Base-by-base conservation (phyloP, 2,888 invertebrate genomes). In the Scrobipalpa costella region DNA sequence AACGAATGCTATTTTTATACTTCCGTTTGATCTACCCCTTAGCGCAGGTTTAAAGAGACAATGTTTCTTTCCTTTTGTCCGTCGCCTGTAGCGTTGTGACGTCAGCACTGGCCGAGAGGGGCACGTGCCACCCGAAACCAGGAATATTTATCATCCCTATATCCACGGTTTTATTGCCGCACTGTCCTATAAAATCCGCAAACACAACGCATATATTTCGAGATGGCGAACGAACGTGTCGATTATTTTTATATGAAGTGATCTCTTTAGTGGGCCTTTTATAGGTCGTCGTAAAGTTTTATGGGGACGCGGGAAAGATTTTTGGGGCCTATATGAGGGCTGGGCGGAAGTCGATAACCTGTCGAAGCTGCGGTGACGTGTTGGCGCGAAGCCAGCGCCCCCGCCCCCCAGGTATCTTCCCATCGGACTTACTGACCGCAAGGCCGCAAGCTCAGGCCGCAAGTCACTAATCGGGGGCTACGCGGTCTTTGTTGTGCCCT, bases 311-410 rank as follows among this genome's bases (percentile, higher is more conserved):
- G 76, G 80, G 78, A 81, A 84, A 83, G 76, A 84, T 83, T 83
- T 76, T 75, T 72, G 71, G 72, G 73, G 74, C 76, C 71, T 76
- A 78, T 82, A 84, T 84, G 84, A 83, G 81, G 85, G 84, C 76
- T 83, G 76, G 75, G 76, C 83, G 84, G 84, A 85, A 80, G 78
- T 75, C 80, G 84, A 84, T 84, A 86, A 88, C 85, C 87, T 85
- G 86, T 76, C 79, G 80, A 84, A 84, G 78, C 81, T 9, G 58
- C 17, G 57, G 57, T 78, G 75, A 79, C 70, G 74, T 67, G 71
- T 74, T 87, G 88, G 88, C 84, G 70, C 61, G 34, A 65, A 66
- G 86, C 89, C 89, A 88, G 72, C 64, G 67, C 40, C 58, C 19
- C 33, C 34, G 2, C 55, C 52, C 52, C 52, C 15, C 55, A 55